Conservation (phyloP, 2,113 vertebrate species). For the Thamnophis sirtalis region DNA sequence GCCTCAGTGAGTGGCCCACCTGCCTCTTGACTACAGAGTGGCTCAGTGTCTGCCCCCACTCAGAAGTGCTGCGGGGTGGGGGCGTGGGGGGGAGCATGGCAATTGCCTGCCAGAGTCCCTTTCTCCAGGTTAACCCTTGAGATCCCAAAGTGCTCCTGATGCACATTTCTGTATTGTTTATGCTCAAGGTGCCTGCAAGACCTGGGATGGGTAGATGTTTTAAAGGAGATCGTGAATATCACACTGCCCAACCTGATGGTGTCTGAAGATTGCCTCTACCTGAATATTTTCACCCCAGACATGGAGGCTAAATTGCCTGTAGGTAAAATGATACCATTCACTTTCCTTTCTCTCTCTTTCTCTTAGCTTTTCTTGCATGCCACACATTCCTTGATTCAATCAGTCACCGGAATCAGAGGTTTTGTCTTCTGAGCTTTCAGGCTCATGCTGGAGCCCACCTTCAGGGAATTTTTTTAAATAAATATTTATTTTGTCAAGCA, state of each 20-base stretch:
- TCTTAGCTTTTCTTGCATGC: background rate
- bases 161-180: background rate
- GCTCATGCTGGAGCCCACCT: no score
- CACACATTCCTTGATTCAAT: background rate
- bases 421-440: no score
- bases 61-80: background rate
- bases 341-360: background rate
- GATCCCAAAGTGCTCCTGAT: background rate
- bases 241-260: background rate
- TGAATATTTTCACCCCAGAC: constrained; percentile 43
- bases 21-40: background rate
- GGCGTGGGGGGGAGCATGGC: background rate
- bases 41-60: constrained; percentile 31
- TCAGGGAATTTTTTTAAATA: no score
- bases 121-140: background rate
- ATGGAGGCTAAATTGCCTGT: background rate
- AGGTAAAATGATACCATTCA: background rate
- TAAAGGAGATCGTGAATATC: background rate
- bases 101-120: background rate
- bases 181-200: background rate
- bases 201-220: background rate
- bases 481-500: no score
- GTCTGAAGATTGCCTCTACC: constrained; percentile 56
- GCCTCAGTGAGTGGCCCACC: background rate
- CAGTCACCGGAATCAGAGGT: no score